Percentiles rank a stretch among this genome's conserved stretches.
Conservation (phyloP, 1,140 invertebrate genomes). For the Lepidurus apus region DNA sequence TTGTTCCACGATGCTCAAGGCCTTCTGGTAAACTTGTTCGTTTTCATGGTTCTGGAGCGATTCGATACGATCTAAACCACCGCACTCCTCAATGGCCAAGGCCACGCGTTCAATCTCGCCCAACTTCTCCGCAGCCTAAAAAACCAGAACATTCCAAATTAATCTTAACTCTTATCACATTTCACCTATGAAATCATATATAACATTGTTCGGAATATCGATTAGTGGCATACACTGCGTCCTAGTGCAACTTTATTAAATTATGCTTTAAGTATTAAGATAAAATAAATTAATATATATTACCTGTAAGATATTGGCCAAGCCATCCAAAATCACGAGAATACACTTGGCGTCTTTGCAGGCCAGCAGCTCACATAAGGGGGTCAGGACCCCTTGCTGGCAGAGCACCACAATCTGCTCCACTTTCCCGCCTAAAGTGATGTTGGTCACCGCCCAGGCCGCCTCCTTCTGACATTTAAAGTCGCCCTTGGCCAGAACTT, state of each 20-base stretch:
- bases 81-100: conserved; percentile 57
- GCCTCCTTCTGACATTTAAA: conserved; percentile 73
- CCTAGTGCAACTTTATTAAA: neutral
- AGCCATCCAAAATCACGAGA: conserved; percentile 57
- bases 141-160: conserved; percentile 27
- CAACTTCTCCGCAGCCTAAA: conserved; percentile 50
- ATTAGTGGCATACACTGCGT: neutral
- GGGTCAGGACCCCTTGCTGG: conserved; percentile 48
- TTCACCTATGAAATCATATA: no score
- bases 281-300: neutral
- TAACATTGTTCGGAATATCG: neutral
- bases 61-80: conserved; percentile 71
- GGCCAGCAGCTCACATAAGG: conserved; percentile 52
- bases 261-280: neutral
- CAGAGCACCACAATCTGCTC: conserved; percentile 64
- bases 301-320: conserved; percentile 56
- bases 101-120: conserved; percentile 50
- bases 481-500: conserved; percentile 56
- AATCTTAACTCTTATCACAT: no score
- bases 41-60: conserved; percentile 66
- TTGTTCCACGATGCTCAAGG: conserved; percentile 70
- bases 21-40: conserved; percentile 75
- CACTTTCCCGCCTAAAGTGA: conserved; percentile 60
- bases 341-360: conserved; percentile 55
- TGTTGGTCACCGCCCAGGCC: conserved; percentile 73